Conservation (phyloP, 2,797 vertebrate species). For the Otolemur crassicaudatus region DNA sequence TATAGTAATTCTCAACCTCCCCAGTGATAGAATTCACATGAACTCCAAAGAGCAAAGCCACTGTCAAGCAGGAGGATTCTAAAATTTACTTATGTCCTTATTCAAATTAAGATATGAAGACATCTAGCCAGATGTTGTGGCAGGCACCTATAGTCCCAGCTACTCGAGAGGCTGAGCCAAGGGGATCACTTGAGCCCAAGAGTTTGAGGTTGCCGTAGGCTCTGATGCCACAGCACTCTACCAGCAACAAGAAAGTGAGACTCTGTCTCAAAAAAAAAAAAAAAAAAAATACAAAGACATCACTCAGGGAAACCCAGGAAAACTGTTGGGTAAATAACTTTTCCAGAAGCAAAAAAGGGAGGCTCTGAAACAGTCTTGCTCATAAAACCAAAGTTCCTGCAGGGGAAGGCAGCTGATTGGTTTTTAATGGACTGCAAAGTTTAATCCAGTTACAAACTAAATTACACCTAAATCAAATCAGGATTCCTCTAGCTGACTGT, state of each 20-base stretch:
- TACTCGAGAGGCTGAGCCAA: no score
- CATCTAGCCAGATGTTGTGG: background rate
- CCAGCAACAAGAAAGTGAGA: no score
- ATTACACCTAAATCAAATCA: slow-evolving; percentile 75
- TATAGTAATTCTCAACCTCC: slow-evolving; percentile 50
- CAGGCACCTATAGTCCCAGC: no score
- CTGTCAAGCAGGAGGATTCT: slow-evolving; percentile 62
- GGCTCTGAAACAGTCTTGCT: slow-evolving; percentile 65
- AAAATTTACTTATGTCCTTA: slow-evolving; percentile 68
- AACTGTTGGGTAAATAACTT: slow-evolving; percentile 72
- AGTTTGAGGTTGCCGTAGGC: no score
- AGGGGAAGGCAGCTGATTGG: slow-evolving; percentile 67
- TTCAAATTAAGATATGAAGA: slow-evolving; percentile 70
- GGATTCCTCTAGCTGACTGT: slow-evolving; percentile 10
- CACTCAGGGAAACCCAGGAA: slow-evolving; percentile 61
- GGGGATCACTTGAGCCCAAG: no score
- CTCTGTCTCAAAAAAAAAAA: no score
- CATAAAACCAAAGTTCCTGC: slow-evolving; percentile 79
- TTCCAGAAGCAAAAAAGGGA: background rate
- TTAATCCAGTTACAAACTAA: slow-evolving; percentile 78
- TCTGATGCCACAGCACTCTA: no score
- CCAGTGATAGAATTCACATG: slow-evolving; percentile 41
- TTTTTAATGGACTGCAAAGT: slow-evolving; percentile 79
- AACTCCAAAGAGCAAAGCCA: slow-evolving; percentile 60
- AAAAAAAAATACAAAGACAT: background rate